Evolutionary conservation across 2,888 invertebrate genomes (phyloP).

Genomic region (Teleiodes luculella): DNA sequence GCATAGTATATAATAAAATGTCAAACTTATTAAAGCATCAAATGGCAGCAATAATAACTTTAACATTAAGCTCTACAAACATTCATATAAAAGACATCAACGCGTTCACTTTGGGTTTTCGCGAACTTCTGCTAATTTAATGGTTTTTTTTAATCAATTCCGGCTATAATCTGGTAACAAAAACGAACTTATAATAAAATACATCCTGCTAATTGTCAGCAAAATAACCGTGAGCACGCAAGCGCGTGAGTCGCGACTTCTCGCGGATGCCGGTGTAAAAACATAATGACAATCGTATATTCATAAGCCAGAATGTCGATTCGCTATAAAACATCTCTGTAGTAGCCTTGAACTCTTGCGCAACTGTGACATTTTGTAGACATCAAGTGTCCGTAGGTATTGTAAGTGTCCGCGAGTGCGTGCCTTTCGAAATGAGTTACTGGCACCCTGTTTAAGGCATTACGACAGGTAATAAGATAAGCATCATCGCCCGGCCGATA

Average conservation of each 20-base stretch:
- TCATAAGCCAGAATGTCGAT: slow-evolving; percentile 40
- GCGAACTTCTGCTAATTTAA: neutral
- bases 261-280: slow-evolving; percentile 27
- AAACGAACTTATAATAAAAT: slow-evolving; percentile 18
- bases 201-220: slow-evolving; percentile 32
- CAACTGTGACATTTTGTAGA: slow-evolving; percentile 52
- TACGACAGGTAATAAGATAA: slow-evolving; percentile 29
- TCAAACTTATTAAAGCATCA: too few species aligned
- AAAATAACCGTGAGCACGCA: slow-evolving; percentile 27
- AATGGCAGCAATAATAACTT: neutral
- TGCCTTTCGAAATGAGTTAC: slow-evolving; percentile 44
- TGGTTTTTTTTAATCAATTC: neutral
- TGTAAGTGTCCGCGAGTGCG: slow-evolving; percentile 26
- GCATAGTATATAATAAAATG: too few species aligned
- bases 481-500: slow-evolving; percentile 29
- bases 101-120: slow-evolving; percentile 27
- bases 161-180: slow-evolving; percentile 5
- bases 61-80: neutral
- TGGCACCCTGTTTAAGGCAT: slow-evolving; percentile 34
- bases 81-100: slow-evolving; percentile 45
- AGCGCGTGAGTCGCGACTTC: slow-evolving; percentile 32
- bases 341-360: slow-evolving; percentile 68
- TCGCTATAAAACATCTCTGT: slow-evolving; percentile 35
- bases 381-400: slow-evolving; percentile 36
- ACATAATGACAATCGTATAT: slow-evolving; percentile 38